phyloP scores from a whole-genome alignment of 1,140 invertebrate genomes.

The Melipona quadrifasciata region DNA sequence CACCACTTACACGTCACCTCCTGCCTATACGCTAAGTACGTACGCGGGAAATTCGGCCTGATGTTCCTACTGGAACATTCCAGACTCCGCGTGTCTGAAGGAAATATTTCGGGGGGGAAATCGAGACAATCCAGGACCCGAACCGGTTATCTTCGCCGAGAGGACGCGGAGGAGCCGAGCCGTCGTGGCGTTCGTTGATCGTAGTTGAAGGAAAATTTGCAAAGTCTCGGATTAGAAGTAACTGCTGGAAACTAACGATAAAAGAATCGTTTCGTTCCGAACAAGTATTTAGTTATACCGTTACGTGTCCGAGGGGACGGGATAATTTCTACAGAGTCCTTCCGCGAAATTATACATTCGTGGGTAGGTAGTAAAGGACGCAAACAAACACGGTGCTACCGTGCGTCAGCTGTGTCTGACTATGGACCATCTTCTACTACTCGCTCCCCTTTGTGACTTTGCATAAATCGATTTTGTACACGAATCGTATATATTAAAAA shows the following conservation, averaged over 20 bases:
- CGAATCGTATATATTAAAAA: not conserved
- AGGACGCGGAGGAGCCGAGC: not conserved
- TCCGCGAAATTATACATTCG: not conserved
- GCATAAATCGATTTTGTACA: not conserved
- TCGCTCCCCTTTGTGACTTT: not conserved
- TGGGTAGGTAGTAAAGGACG: no score
- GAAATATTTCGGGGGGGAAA: not conserved
- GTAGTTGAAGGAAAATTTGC: not conserved
- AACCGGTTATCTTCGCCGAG: not conserved
- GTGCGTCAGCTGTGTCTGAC: not conserved
- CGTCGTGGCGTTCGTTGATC: not conserved
- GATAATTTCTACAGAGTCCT: not conserved
- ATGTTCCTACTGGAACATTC: constrained; percentile 30
- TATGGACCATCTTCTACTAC: not conserved
- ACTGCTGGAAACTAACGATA: not conserved
- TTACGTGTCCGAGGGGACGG: not conserved
- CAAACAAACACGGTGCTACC: not conserved
- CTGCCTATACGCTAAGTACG: constrained; percentile 29
- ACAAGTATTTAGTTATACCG: no score
- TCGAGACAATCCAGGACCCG: no score
- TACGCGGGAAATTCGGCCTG: constrained; percentile 41
- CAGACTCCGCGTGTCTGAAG: not conserved
- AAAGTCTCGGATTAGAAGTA: not conserved
- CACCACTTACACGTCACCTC: constrained; percentile 45
- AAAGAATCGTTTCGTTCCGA: not conserved